These are phyloP conservation scores for Micromussa lordhowensis DNA, from an alignment of 92 coral and sea anemone species.

Conservation along the genomic window DNA sequence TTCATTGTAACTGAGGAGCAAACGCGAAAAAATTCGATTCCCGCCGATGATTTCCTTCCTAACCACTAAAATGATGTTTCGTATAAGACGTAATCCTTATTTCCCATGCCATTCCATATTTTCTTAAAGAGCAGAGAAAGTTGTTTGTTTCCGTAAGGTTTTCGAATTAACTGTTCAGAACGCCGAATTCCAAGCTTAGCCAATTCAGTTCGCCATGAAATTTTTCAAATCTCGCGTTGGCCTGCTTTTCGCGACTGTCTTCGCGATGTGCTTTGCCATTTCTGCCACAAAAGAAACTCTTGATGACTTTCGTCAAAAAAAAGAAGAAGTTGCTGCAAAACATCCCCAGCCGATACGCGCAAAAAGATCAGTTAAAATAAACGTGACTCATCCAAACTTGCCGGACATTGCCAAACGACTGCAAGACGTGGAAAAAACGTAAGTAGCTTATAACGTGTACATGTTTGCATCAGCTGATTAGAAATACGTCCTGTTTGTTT, in stretches of 20 bases:
- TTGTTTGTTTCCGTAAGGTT: too few species aligned
- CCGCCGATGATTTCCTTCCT: too few species aligned
- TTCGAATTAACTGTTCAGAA: not conserved
- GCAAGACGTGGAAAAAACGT: conserved; percentile 12
- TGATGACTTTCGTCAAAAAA: not conserved
- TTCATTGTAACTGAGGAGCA: too few species aligned
- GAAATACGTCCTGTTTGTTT: too few species aligned
- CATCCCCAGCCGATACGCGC: not conserved
- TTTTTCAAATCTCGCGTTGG: not conserved
- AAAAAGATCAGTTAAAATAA: not conserved
- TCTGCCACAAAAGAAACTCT: not conserved
- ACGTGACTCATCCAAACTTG: not conserved
- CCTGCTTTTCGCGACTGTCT: not conserved
- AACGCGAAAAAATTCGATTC: too few species aligned
- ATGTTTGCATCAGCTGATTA: too few species aligned
- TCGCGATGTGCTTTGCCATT: not conserved
- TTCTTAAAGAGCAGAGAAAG: too few species aligned
- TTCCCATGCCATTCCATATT: too few species aligned
- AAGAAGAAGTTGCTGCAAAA: not conserved
- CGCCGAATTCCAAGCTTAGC: not conserved
- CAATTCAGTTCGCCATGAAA: not conserved
- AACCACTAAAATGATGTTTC: too few species aligned
- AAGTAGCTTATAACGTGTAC: not conserved
- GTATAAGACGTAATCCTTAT: too few species aligned
- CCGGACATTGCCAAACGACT: not conserved